Conservation (phyloP, 2,797 vertebrate genomes). For the Schizopygopsis malacanthus region DNA sequence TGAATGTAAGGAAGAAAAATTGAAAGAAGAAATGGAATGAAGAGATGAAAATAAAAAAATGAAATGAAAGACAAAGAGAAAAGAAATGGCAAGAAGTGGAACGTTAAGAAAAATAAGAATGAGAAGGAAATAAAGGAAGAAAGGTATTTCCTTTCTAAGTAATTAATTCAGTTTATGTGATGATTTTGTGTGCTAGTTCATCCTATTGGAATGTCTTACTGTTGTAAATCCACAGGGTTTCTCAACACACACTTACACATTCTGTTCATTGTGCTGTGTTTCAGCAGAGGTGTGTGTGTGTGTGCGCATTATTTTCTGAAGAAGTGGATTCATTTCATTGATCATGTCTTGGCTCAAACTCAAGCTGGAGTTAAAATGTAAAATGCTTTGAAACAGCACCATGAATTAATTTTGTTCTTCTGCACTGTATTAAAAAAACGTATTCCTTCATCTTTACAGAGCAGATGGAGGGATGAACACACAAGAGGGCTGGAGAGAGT, state of each 20-base stretch:
- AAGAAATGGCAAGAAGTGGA: not conserved
- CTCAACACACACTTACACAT: conserved; percentile 8
- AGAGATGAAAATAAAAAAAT: not conserved
- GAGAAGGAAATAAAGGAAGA: not conserved
- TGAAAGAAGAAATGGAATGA: not conserved
- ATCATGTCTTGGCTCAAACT: conserved; percentile 24
- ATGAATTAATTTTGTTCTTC: conserved; percentile 28
- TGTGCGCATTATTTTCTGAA: conserved; percentile 19
- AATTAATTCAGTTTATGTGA: conserved; percentile 20
- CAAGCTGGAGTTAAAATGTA: conserved; percentile 25
- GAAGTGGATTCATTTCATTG: conserved; percentile 29
- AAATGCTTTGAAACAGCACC: conserved; percentile 46
- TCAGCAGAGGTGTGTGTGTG: conserved; percentile 1
- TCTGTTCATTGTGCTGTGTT: conserved; percentile 30
- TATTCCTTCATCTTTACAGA: conserved; percentile 67
- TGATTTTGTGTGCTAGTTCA: conserved; percentile 40
- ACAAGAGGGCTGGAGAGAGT: conserved; percentile 71
- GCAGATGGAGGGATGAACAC: conserved; percentile 76
- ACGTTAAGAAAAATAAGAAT: not conserved
- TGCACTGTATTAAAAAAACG: conserved; percentile 2
- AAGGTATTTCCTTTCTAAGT: conserved; percentile 29
- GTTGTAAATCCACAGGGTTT: conserved; percentile 54
- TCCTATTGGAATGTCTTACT: conserved; percentile 48
- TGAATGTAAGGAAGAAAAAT: not conserved
- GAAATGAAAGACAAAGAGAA: not conserved